Evolutionary conservation across 2,888 invertebrate species (phyloP), one percentile per base, ranked within the genome.

Genomic region (Tubulanus polymorphus): DNA sequence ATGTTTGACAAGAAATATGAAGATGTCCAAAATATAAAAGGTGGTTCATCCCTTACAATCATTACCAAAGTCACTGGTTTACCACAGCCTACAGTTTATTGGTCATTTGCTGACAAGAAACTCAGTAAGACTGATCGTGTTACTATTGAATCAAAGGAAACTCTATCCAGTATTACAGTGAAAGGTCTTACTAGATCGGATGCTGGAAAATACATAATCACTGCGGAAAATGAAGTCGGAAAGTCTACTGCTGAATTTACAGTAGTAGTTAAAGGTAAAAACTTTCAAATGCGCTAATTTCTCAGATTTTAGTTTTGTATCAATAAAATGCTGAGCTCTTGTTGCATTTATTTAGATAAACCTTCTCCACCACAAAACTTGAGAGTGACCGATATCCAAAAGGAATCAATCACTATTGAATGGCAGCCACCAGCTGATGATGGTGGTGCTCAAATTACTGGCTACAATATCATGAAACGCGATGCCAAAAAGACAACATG

Each of bases 201-300:
- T 55, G 62, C 68, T 20, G 74, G 73, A 70, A 84, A 88, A 80
- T 91, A 93, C 83, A 84, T 90, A 62, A 85, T 93, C 23, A 85
- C 87, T 70, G 92, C 92, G 1, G 86, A 87, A 65, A 93, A 93
- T 79, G 87, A 88, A 3, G 86, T 90, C 51, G 93, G 93, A 27
- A 69, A 75, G 57, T 73, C 81, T 85, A 37, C 66, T 47, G 73
- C 74, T 23, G 70, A 70, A 56, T 73, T 72, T 63, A 67, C 71
- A 56, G 63, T 74, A 25, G 63, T 61, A 49, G 67, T 73, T 29
- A 68, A 63, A 71, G 73, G 73, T 72, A 57, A 57, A n/a, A n/a
- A n/a, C n/a, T n/a, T n/a, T n/a, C n/a, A n/a, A n/a, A n/a, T n/a
- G n/a, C n/a, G n/a, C n/a, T 32, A 32, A 12, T 32, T 32, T n/a